A percentile compares a stretch with the other conserved stretches of the same genome.
phyloP scores from a whole-genome alignment of 2,113 vertebrate species.

The Terrapene triunguis region DNA sequence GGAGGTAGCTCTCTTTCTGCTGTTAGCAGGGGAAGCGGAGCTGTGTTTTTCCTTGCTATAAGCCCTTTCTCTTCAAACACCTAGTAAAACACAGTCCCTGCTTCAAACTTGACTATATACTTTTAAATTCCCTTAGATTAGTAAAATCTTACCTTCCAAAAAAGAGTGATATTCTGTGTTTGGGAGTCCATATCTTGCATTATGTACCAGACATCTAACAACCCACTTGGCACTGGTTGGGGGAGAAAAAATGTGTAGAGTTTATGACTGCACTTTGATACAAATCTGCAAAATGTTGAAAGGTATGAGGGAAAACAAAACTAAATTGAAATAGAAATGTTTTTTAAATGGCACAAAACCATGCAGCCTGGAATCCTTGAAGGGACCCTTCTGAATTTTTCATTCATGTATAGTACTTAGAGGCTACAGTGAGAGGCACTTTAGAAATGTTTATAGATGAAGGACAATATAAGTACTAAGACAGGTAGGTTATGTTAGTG shows the following conservation, averaged over 20 bases:
- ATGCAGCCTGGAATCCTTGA: not conserved
- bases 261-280: accelerated
- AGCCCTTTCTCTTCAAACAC: accelerated
- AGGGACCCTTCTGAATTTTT: not conserved
- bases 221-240: constrained; percentile 66
- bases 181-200: not conserved
- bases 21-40: not conserved
- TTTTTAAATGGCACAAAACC: accelerated
- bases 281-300: accelerated
- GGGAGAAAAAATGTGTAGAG: not conserved
- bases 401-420: accelerated
- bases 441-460: not conserved
- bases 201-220: constrained; percentile 77
- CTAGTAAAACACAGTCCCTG: accelerated
- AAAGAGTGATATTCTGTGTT: constrained; percentile 72
- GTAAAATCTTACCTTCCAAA: constrained; percentile 81
- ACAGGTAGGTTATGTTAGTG: not conserved
- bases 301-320: not conserved
- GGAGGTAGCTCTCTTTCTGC: not conserved
- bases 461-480: not conserved
- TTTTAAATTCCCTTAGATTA: accelerated
- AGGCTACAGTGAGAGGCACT: not conserved
- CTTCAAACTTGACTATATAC: not conserved
- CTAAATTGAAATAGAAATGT: accelerated
- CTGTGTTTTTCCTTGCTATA: not conserved